Evolutionary conservation across 2,797 vertebrate species (phyloP).

Genomic region (Martes flavigula): DNA sequence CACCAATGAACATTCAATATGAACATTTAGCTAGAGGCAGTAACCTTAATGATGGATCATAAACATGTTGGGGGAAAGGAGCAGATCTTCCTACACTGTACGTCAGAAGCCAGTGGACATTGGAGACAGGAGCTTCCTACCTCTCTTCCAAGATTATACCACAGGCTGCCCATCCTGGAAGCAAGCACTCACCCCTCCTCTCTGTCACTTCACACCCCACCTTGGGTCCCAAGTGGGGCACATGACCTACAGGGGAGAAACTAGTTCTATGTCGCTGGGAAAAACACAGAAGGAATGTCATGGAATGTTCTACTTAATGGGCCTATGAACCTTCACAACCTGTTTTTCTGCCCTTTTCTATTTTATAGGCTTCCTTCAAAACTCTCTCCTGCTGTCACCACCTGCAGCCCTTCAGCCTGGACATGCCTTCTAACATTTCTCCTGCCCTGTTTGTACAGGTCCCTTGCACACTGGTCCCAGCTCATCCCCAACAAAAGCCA

Average conservation of each 20-base stretch:
- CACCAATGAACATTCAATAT: not conserved
- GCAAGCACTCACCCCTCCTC: fast-evolving
- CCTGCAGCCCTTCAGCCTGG: not conserved
- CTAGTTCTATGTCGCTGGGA: not conserved
- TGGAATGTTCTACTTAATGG: not conserved
- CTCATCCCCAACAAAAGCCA: not conserved
- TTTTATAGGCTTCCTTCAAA: constrained; percentile 21
- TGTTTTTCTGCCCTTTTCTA: constrained; percentile 49
- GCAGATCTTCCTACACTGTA: fast-evolving
- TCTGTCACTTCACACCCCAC: not conserved
- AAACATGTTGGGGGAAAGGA: not conserved
- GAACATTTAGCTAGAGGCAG: not conserved
- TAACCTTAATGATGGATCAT: not conserved
- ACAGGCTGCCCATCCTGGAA: not conserved
- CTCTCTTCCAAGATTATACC: not conserved
- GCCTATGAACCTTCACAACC: constrained; percentile 23
- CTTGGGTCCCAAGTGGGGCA: not conserved
- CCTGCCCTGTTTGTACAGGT: not conserved
- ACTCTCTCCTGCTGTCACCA: not conserved
- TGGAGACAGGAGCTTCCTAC: not conserved
- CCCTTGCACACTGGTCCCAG: not conserved
- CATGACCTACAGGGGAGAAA: not conserved
- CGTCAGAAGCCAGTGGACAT: not conserved
- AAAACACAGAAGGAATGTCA: constrained; percentile 1
- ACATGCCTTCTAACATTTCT: not conserved